Percentiles rank a stretch among this genome's conserved stretches.
These are phyloP conservation scores for Actinia tenebrosa DNA, from an alignment of 64 coral and sea anemone species.

Conservation along the genomic window DNA sequence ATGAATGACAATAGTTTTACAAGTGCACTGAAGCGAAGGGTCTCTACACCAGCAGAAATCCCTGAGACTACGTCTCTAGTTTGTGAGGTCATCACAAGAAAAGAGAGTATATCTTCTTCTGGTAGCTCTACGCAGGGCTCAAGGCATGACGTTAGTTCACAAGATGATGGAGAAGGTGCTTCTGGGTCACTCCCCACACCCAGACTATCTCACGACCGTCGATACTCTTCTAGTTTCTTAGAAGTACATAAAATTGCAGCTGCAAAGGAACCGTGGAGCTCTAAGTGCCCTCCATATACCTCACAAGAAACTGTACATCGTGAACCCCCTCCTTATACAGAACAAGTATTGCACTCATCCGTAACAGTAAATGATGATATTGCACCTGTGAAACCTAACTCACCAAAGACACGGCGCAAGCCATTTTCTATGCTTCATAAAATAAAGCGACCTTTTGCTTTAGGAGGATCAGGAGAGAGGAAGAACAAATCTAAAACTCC, in stretches of 20 bases:
- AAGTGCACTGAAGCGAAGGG: constrained; percentile 60
- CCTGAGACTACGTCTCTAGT: not conserved
- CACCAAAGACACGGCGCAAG: constrained; percentile 44
- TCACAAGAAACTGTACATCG: constrained; percentile 46
- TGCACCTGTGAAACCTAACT: constrained; percentile 35
- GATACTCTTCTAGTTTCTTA: constrained; percentile 79
- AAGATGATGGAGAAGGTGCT: constrained; percentile 27
- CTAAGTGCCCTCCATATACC: constrained; percentile 67
- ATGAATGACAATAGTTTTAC: constrained; percentile 91
- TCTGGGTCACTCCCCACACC: not conserved
- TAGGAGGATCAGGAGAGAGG: constrained; percentile 30
- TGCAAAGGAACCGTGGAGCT: constrained; percentile 51
- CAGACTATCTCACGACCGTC: constrained; percentile 43
- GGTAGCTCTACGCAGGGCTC: constrained; percentile 48
- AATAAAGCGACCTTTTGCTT: constrained; percentile 64
- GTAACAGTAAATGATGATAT: constrained; percentile 77
- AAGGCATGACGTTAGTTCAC: constrained; percentile 19
- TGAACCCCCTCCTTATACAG: constrained; percentile 68
- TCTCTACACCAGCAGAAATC: constrained; percentile 23
- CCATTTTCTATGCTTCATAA: constrained; percentile 72
- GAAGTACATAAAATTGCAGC: constrained; percentile 52
- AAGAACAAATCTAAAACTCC: constrained; percentile 19
- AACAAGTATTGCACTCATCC: constrained; percentile 42
- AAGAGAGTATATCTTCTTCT: constrained; percentile 60
- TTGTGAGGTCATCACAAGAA: constrained; percentile 3